Percentiles rank a stretch among this genome's conserved stretches.
These are phyloP conservation scores for Polypedilum vanderplanki DNA, from an alignment of 1,140 invertebrate genomes.

Conservation along the genomic window DNA sequence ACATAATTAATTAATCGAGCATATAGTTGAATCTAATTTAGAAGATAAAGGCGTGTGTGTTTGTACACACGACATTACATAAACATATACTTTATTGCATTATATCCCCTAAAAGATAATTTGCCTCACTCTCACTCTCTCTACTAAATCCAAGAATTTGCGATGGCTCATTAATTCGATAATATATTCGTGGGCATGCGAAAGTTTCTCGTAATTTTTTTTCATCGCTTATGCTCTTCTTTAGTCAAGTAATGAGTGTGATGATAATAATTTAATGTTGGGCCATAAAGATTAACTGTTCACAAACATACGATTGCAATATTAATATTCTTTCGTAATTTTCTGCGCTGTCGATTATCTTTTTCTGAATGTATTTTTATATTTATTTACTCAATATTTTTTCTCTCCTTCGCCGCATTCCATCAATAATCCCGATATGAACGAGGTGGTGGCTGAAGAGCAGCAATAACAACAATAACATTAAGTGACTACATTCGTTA, in stretches of 20 bases:
- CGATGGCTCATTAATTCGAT: neutral
- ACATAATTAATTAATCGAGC: slow-evolving; percentile 6
- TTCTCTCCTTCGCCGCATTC: no score
- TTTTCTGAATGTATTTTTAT: no score
- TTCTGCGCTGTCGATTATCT: no score
- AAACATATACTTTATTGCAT: no score
- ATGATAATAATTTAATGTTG: slow-evolving; percentile 1
- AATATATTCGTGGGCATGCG: slow-evolving; percentile 10
- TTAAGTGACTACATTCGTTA: slow-evolving; percentile 9
- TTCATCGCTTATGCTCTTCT: neutral
- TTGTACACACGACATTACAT: no score
- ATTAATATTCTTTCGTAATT: neutral
- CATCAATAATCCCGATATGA: no score
- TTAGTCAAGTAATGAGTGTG: slow-evolving; percentile 18
- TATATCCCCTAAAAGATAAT: no score
- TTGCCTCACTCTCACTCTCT: no score
- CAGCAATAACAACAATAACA: no score
- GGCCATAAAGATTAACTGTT: slow-evolving; percentile 3
- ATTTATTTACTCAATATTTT: no score
- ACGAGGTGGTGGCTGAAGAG: no score
- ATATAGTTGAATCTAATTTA: neutral
- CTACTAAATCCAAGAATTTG: neutral
- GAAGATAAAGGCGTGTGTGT: neutral
- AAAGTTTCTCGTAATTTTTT: no score
- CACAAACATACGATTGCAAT: slow-evolving; percentile 10